A percentile compares a stretch with the other conserved stretches of the same genome.
Conservation (phyloP, 2,797 vertebrate species). For the Anguilla obscura region DNA sequence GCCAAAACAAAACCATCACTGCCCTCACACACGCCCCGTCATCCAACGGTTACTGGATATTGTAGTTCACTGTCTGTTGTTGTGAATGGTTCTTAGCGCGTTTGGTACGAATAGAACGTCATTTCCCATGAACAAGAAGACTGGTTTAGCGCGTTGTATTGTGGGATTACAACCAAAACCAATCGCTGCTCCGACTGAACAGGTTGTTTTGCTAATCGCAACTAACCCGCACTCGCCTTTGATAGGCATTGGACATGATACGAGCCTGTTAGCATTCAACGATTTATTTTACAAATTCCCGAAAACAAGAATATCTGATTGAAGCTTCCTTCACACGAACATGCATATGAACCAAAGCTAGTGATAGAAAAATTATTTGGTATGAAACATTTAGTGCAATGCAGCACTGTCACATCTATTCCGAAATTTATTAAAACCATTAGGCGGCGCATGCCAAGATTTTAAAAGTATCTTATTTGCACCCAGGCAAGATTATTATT, state of each 20-base stretch:
- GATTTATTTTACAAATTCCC: not conserved
- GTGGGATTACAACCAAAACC: constrained; percentile 1
- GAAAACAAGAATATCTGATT: not conserved
- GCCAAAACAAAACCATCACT: not conserved
- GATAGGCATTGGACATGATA: not conserved
- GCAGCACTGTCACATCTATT: not conserved
- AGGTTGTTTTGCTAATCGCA: not conserved
- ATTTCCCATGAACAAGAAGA: constrained; percentile 27
- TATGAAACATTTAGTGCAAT: not conserved
- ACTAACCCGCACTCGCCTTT: not conserved
- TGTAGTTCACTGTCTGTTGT: constrained; percentile 32
- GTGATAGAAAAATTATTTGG: too few relatives aligned
- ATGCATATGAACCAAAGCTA: not conserved
- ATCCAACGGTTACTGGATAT: constrained; percentile 18
- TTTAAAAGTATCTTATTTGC: not conserved
- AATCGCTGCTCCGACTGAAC: constrained; percentile 20
- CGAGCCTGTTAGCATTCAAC: not conserved
- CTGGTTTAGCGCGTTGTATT: not conserved
- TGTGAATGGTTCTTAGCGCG: not conserved
- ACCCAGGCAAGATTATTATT: not conserved
- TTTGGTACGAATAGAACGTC: constrained; percentile 7
- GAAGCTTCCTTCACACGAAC: not conserved
- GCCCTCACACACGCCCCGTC: constrained; percentile 43
- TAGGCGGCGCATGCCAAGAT: not conserved
- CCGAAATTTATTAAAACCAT: not conserved